A percentile compares a stretch with the other conserved stretches of the same genome.
Evolutionary conservation across 1,140 invertebrate genomes (phyloP).

Genomic region (Fopius arisanus): DNA sequence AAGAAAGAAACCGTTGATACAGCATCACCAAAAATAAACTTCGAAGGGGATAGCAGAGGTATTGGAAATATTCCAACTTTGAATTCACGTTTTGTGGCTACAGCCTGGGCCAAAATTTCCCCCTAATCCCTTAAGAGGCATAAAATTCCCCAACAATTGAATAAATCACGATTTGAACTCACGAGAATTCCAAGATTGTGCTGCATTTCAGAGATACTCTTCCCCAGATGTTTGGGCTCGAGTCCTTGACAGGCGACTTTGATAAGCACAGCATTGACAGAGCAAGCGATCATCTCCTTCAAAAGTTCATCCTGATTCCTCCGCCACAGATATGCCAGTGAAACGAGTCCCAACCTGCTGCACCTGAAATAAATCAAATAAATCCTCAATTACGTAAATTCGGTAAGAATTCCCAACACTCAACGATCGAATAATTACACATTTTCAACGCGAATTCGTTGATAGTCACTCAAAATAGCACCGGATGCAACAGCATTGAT

Average conservation of each 20-base stretch:
- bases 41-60: constrained; percentile 38
- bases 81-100: constrained; percentile 25
- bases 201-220: constrained; percentile 84
- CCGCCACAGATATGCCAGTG: constrained; percentile 93
- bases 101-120: not conserved
- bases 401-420: not conserved
- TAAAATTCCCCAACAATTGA: no score
- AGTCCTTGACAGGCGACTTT: constrained; percentile 95
- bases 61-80: constrained; percentile 50
- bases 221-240: constrained; percentile 88
- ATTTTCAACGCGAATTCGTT: constrained; percentile 96
- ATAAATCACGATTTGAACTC: constrained; percentile 38
- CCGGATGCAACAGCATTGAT: constrained; percentile 95
- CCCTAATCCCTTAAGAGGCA: no score
- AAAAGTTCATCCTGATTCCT: constrained; percentile 92
- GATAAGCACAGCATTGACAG: constrained; percentile 92
- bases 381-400: constrained; percentile 6
- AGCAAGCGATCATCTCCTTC: constrained; percentile 96
- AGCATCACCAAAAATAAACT: constrained; percentile 48
- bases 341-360: constrained; percentile 84
- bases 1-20: constrained; percentile 38
- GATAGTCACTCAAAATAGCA: constrained; percentile 97
- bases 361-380: constrained; percentile 74
- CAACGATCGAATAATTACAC: constrained; percentile 74
- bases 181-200: constrained; percentile 87